A percentile compares a stretch with the other conserved stretches of the same genome.
Conservation (phyloP, 2,888 invertebrate species). For the Trichopoda pennipes region DNA sequence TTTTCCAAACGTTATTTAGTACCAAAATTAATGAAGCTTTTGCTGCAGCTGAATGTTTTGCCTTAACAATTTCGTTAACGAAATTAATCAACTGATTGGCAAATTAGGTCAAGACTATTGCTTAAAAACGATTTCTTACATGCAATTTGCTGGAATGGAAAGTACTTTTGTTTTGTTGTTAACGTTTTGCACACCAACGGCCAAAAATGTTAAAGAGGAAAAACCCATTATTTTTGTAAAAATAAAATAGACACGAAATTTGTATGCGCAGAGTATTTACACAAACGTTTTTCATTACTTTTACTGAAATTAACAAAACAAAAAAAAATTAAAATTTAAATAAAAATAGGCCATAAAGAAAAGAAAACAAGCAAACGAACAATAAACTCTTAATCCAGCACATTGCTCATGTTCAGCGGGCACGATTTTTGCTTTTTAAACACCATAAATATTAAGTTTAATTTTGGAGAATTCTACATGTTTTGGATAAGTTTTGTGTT, state of each 20-base stretch:
- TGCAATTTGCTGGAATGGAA: conserved; percentile 19
- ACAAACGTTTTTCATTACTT: neutral
- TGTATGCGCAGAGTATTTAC: neutral
- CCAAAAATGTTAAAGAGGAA: neutral
- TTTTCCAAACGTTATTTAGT: too few species aligned
- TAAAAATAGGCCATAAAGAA: conserved; percentile 45
- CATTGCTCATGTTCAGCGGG: conserved; percentile 50
- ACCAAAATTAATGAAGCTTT: neutral
- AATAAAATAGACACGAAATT: conserved; percentile 41
- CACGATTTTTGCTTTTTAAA: conserved; percentile 45
- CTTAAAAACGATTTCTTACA: conserved; percentile 28
- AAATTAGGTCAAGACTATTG: conserved; percentile 54
- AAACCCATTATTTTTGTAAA: conserved; percentile 33
- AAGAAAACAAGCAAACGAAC: neutral
- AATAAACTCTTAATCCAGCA: conserved; percentile 3
- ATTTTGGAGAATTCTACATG: conserved; percentile 46
- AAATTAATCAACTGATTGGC: conserved; percentile 17
- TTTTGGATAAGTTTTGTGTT: conserved; percentile 2
- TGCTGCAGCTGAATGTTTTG: neutral
- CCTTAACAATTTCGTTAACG: neutral
- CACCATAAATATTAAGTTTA: conserved; percentile 16
- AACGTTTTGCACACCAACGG: conserved; percentile 20
- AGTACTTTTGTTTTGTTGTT: conserved; percentile 26
- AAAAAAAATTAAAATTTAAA: conserved; percentile 25
- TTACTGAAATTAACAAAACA: neutral